Evolutionary conservation across 2,888 invertebrate species (phyloP), one percentile per base, ranked within the genome.

Genomic region (Shargacucullia verbasci): DNA sequence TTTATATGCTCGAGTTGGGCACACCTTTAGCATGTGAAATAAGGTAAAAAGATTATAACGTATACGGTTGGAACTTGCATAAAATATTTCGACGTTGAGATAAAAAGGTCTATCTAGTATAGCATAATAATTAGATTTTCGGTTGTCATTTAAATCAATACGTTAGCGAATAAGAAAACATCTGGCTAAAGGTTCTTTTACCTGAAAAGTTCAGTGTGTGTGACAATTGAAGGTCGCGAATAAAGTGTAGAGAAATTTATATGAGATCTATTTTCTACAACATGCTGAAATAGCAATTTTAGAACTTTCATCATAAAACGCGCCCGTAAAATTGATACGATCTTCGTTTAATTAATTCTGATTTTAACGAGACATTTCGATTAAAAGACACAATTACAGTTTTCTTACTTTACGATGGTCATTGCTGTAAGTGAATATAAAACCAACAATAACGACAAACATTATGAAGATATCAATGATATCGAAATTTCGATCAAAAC

Each of bases 1-100:
- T 90, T 86, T 81, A 87, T 85, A 86, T 81, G 83, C 83, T 79
- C 80, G 82, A 83, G 81, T 86, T 82, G 77, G 72, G 76, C 70
- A 76, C 80, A 82, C 80, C 81, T 84, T 83, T 76, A 70, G 78
- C 76, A 81, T 81, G 68, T 73, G 73, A 76, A 77, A 73, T 64
- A 67, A 73, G 57, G 70, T 72, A 74, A 76, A 73, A 79, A 73
- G 35, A 80, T 70, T 70, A 77, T 70, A 75, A 56, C 12, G 38
- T 65, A 73, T 66, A 67, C 38, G 40, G 49, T 69, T 48, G 59
- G n/a, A 49, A 50, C 33, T 47, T 48, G 41, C 31, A 46, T 56
- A 58, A 50, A 57, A 66, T 44, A 58, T 43, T 46, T 11, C 40
- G 44, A 59, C 59, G 64, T 59, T 53, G 56, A 44, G 33, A 49